phyloP scores from a whole-genome alignment of 2,888 invertebrate species.

The Macrophya alboannulata region DNA sequence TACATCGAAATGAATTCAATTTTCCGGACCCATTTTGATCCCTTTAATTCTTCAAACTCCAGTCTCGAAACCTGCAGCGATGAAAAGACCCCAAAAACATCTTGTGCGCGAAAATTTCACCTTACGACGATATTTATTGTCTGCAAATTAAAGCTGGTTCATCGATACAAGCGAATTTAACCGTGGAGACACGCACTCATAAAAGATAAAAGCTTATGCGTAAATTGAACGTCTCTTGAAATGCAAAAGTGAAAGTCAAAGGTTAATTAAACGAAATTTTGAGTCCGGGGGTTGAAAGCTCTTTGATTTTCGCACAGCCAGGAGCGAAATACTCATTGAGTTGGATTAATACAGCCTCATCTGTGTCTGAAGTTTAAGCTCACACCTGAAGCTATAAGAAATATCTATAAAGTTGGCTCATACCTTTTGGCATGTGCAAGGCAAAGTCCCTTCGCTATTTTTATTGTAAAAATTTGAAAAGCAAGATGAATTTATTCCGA shows the following conservation, averaged over 20 bases:
- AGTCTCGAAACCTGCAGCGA: background rate
- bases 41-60: conserved; percentile 20
- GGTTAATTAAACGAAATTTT: conserved; percentile 38
- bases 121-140: background rate
- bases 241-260: conserved; percentile 16
- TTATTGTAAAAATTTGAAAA: conserved; percentile 20
- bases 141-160: background rate
- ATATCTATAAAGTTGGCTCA: background rate
- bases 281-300: conserved; percentile 8
- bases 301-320: conserved; percentile 29
- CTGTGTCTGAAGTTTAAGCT: background rate
- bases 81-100: background rate
- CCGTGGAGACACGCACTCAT: background rate
- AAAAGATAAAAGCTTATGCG: background rate
- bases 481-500: background rate
- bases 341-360: conserved; percentile 25
- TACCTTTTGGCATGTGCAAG: background rate
- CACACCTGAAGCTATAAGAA: background rate
- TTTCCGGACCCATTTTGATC: background rate
- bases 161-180: background rate
- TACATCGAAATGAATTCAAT: conserved; percentile 35
- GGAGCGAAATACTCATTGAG: conserved; percentile 21
- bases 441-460: background rate
- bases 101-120: background rate
- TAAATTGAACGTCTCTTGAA: conserved; percentile 19